phyloP scores from a whole-genome alignment of 2,888 invertebrate species.

The Erpobdella octoculata region DNA sequence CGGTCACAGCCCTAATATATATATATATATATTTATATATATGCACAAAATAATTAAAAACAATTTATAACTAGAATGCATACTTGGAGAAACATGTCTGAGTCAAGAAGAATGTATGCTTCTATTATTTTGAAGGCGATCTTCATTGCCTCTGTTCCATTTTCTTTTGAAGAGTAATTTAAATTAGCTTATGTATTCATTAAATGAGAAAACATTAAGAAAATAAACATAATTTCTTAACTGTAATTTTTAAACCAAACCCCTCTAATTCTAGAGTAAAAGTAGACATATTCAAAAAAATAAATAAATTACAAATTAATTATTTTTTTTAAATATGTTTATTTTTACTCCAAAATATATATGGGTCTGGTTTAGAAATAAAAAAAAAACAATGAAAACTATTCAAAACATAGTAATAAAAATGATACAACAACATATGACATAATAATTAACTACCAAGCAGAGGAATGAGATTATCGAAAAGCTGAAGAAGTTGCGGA shows the following conservation, averaged over 20 bases:
- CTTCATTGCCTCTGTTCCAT: slow-evolving; percentile 71
- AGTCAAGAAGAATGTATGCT: slow-evolving; percentile 71
- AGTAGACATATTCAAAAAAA: background rate
- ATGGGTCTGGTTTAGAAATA: too few species aligned
- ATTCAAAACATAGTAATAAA: too few species aligned
- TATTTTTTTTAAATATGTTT: too few species aligned
- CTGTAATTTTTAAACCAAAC: slow-evolving; percentile 1
- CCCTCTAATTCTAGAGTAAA: background rate
- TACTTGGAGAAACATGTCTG: slow-evolving; percentile 64
- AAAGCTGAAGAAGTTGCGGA: slow-evolving; percentile 58
- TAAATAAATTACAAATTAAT: too few species aligned
- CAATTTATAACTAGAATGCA: slow-evolving; percentile 11
- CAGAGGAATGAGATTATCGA: slow-evolving; percentile 44
- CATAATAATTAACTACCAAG: slow-evolving; percentile 40
- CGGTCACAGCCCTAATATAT: too few species aligned
- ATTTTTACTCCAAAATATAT: too few species aligned
- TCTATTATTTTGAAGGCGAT: slow-evolving; percentile 72
- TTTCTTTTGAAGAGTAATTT: slow-evolving; percentile 60
- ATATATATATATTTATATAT: background rate
- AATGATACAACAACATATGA: background rate
- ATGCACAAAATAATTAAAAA: background rate
- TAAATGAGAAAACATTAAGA: background rate
- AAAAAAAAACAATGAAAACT: too few species aligned
- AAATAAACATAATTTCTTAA: background rate
- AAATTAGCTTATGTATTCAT: too few species aligned